A percentile compares a stretch with the other conserved stretches of the same genome.
phyloP scores from a whole-genome alignment of 2,888 invertebrate species.

The Hesperia comma region DNA sequence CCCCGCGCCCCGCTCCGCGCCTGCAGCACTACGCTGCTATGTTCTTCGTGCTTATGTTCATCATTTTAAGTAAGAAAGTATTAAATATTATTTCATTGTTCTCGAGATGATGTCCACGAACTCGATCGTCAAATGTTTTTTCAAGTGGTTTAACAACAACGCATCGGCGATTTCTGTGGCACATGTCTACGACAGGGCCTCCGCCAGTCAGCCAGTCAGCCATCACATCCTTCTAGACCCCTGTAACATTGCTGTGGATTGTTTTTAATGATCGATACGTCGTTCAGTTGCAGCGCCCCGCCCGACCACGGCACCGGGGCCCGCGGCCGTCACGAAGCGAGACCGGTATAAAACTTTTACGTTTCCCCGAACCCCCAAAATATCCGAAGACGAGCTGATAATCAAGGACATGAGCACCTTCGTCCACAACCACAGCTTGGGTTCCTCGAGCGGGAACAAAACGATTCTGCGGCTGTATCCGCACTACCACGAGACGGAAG shows the following conservation, averaged over 20 bases:
- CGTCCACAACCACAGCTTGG: constrained; percentile 37
- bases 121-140: too few relatives aligned
- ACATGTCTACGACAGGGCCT: too few relatives aligned
- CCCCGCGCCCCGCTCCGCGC: too few relatives aligned
- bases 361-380: constrained; percentile 25
- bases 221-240: too few relatives aligned
- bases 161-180: too few relatives aligned
- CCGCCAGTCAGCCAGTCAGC: too few relatives aligned
- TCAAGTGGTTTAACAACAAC: too few relatives aligned
- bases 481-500: constrained; percentile 13
- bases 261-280: background rate
- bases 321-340: background rate
- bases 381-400: constrained; percentile 36
- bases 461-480: background rate
- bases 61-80: constrained; percentile 6
- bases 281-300: background rate
- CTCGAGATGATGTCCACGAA: too few relatives aligned
- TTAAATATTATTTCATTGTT: background rate
- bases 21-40: background rate
- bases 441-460: background rate
- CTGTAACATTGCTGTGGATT: too few relatives aligned
- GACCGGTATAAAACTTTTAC: background rate
- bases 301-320: background rate
- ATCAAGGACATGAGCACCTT: constrained; percentile 35
- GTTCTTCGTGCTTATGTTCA: background rate